A percentile compares a stretch with the other conserved stretches of the same genome.
Evolutionary conservation across 2,888 invertebrate species (phyloP).

Genomic region (Acleris laterana): DNA sequence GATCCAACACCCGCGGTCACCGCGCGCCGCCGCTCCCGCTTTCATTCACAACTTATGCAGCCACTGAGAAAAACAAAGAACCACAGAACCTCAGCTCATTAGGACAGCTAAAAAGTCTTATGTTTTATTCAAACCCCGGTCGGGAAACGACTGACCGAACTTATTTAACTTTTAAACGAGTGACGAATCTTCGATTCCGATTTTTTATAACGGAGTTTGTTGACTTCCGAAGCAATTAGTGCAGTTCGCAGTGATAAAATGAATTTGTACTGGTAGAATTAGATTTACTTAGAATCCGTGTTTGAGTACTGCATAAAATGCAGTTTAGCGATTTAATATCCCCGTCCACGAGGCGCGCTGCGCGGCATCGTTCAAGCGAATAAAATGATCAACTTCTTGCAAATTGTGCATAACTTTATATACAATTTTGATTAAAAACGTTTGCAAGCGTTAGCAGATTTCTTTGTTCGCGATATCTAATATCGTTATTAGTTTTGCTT

Average conservation of each 20-base stretch:
- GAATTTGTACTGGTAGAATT: conserved; percentile 39
- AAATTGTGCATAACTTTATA: background rate
- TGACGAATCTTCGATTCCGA: conserved; percentile 73
- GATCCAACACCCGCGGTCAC: conserved; percentile 65
- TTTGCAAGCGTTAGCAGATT: background rate
- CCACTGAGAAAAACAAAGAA: conserved; percentile 74
- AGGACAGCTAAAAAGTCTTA: conserved; percentile 73
- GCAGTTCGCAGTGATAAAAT: conserved; percentile 51
- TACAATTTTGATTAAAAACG: background rate
- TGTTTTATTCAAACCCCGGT: conserved; percentile 76
- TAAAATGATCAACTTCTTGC: conserved; percentile 9
- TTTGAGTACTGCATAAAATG: conserved; percentile 4
- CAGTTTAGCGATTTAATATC: conserved; percentile 12
- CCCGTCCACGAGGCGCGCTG: background rate
- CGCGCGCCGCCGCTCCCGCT: conserved; percentile 61
- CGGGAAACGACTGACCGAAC: conserved; percentile 70
- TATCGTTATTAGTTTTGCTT: too few relatives aligned
- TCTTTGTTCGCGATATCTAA: background rate
- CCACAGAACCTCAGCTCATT: conserved; percentile 72
- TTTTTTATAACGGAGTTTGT: conserved; percentile 59
- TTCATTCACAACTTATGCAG: conserved; percentile 79
- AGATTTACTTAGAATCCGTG: conserved; percentile 2
- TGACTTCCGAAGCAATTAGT: conserved; percentile 60
- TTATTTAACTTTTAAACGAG: conserved; percentile 80
- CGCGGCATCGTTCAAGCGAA: conserved; percentile 4